Conservation (phyloP, 1,140 invertebrate genomes). For the Heterodera schachtii region DNA sequence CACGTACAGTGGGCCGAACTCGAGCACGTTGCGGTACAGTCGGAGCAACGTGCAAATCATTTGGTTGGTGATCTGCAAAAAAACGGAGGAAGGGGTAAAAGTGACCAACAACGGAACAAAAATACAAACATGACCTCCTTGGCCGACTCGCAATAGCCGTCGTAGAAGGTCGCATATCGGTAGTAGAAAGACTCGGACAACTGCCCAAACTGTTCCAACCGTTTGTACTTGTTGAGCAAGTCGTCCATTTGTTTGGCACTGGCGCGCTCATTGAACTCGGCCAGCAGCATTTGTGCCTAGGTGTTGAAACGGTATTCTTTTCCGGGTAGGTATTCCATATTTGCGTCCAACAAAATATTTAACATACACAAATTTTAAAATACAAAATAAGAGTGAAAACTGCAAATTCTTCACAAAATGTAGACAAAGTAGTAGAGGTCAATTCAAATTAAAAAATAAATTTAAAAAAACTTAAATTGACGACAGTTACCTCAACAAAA, state of each 20-base stretch:
- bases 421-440: too few relatives aligned
- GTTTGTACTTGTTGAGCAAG: not conserved
- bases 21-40: conserved; percentile 22
- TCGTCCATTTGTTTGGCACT: conserved; percentile 19
- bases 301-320: too few relatives aligned
- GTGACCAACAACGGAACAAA: not conserved
- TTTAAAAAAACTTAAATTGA: too few relatives aligned
- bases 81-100: too few relatives aligned
- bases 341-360: too few relatives aligned
- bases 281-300: conserved; percentile 25
- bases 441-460: too few relatives aligned
- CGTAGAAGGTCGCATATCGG: conserved; percentile 34
- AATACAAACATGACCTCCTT: conserved; percentile 24
- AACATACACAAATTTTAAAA: too few relatives aligned
- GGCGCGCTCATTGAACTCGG: conserved; percentile 26
- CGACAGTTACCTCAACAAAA: too few relatives aligned
- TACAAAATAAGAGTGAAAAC: too few relatives aligned
- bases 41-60: conserved; percentile 9
- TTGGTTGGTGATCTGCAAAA: conserved; percentile 13
- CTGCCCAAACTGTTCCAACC: conserved; percentile 24
- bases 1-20: conserved; percentile 20
- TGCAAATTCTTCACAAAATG: too few relatives aligned
- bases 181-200: conserved; percentile 31
- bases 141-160: conserved; percentile 31
- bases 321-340: too few relatives aligned